These are phyloP conservation scores for Andrena camellia DNA, from an alignment of 2,888 invertebrate genomes.

Conservation along the genomic window DNA sequence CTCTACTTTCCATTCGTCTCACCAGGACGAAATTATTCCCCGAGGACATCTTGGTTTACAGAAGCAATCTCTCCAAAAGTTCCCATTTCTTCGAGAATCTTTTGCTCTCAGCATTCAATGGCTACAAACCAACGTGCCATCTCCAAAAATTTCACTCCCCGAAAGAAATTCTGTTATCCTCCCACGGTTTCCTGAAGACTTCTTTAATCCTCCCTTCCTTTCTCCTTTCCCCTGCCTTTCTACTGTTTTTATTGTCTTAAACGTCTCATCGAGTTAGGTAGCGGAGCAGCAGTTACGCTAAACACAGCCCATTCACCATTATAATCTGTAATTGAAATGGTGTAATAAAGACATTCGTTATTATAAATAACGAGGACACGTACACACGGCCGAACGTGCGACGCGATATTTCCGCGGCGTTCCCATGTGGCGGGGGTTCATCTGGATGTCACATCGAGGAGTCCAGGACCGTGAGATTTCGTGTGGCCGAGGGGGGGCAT, in stretches of 20 bases:
- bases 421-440: constrained; percentile 56
- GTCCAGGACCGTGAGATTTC: constrained; percentile 50
- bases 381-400: not conserved
- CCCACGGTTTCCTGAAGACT: constrained; percentile 3
- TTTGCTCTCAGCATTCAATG: too few relatives aligned
- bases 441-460: constrained; percentile 50
- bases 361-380: not conserved
- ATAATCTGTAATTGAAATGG: too few relatives aligned
- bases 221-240: not conserved
- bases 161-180: constrained; percentile 6
- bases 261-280: too few relatives aligned
- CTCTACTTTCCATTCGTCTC: not conserved
- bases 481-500: constrained; percentile 33
- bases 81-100: too few relatives aligned
- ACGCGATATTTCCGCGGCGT: constrained; percentile 48
- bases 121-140: not conserved
- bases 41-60: too few relatives aligned
- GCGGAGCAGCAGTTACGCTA: too few relatives aligned
- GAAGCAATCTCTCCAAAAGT: too few relatives aligned
- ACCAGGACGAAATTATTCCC: not conserved
- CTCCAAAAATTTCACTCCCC: constrained; percentile 2
- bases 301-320: too few relatives aligned
- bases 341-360: too few relatives aligned
- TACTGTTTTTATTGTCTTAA: not conserved
- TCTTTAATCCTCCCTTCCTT: not conserved